Conservation (phyloP, 1,140 invertebrate genomes). For the Aphelenchoides avenae region DNA sequence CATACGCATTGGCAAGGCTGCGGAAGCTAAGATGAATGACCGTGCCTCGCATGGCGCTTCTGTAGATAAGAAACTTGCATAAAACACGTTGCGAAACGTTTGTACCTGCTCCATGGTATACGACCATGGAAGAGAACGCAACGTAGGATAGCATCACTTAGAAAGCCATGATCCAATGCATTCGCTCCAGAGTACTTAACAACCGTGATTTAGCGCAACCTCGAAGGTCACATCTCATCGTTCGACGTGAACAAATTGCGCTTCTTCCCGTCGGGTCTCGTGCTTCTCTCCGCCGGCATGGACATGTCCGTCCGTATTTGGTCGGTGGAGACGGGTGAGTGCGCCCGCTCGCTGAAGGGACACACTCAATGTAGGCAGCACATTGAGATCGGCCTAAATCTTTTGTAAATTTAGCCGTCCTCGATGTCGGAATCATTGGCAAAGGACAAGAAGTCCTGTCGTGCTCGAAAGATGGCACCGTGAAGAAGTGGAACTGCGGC, state of each 20-base stretch:
- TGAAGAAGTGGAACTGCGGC: conserved; percentile 71
- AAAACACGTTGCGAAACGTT: too few species aligned
- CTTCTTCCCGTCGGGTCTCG: conserved; percentile 72
- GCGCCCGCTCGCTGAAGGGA: conserved; percentile 68
- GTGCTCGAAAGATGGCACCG: conserved; percentile 70
- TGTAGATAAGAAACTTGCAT: too few species aligned
- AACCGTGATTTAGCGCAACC: conserved; percentile 10
- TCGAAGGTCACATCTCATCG: conserved; percentile 69
- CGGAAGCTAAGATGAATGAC: too few species aligned
- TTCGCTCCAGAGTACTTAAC: too few species aligned
- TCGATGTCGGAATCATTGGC: conserved; percentile 69
- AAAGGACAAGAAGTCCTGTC: conserved; percentile 71
- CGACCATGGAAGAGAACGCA: too few species aligned
- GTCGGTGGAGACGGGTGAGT: conserved; percentile 69
- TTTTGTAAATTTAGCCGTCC: conserved; percentile 62
- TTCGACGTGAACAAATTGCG: conserved; percentile 70
- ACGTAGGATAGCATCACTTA: too few species aligned
- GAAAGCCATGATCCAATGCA: too few species aligned
- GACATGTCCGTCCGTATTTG: conserved; percentile 71
- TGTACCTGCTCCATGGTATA: too few species aligned
- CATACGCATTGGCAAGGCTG: too few species aligned
- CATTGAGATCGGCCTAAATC: too few species aligned
- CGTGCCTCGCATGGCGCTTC: too few species aligned
- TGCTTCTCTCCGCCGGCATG: conserved; percentile 69
- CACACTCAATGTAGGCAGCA: conserved; percentile 63